phyloP scores from a whole-genome alignment of 2,888 invertebrate species.

The Cetonia aurata region DNA sequence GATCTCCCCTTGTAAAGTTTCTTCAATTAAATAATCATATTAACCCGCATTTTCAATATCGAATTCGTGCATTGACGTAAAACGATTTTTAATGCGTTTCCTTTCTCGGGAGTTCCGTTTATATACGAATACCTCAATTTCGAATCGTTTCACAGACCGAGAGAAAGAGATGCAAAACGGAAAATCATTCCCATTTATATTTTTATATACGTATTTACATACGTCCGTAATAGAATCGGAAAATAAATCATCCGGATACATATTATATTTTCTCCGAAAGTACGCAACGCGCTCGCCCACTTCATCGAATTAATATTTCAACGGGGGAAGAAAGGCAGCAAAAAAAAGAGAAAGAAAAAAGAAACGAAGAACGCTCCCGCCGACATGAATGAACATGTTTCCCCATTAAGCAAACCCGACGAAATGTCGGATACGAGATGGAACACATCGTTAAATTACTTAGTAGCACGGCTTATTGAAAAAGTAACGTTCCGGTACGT shows the following conservation, averaged over 20 bases:
- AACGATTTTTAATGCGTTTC: too few species aligned
- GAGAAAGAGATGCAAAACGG: too few species aligned
- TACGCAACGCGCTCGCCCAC: constrained; percentile 13
- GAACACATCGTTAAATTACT: constrained; percentile 40
- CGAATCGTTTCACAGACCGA: too few species aligned
- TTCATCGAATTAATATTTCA: constrained; percentile 39
- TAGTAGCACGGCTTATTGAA: constrained; percentile 39
- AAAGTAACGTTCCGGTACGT: constrained; percentile 39
- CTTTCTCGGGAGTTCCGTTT: too few species aligned
- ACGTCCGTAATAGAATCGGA: constrained; percentile 2
- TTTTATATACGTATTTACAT: too few species aligned
- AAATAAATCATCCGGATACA: constrained; percentile 37
- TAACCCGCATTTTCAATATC: too few species aligned
- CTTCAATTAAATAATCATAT: too few species aligned
- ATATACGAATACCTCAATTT: too few species aligned
- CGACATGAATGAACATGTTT: constrained; percentile 29
- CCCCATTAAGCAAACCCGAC: constrained; percentile 36
- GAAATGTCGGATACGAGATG: constrained; percentile 32
- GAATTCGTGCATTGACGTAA: too few species aligned
- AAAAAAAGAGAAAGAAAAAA: background rate
- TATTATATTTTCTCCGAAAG: constrained; percentile 12
- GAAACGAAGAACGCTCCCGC: constrained; percentile 25
- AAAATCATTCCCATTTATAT: too few species aligned
- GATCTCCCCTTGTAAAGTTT: too few species aligned
- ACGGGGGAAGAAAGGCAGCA: background rate